Conservation (phyloP, 2,888 invertebrate genomes). For the Labia minor region DNA sequence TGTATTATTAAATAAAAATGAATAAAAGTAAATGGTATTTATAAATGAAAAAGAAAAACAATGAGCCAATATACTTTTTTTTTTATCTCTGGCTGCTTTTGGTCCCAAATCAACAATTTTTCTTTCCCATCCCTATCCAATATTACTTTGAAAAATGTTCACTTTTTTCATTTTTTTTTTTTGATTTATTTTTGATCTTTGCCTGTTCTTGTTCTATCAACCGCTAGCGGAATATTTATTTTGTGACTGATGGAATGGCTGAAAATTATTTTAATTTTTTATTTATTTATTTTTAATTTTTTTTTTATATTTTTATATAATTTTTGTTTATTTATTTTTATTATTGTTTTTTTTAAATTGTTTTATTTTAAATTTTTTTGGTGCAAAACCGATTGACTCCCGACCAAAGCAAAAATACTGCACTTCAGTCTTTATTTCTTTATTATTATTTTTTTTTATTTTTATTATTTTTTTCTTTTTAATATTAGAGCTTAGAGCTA, state of each 20-base stretch:
- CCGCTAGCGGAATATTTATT: not conserved
- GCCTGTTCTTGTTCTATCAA: too few species aligned
- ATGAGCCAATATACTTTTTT: not conserved
- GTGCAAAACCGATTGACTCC: slow-evolving; percentile 4
- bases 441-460: not conserved
- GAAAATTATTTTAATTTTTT: not conserved
- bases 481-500: not conserved
- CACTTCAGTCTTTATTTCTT: slow-evolving; percentile 13
- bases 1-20: not conserved
- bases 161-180: not conserved
- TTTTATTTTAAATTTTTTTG: too few species aligned
- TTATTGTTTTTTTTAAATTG: too few species aligned
- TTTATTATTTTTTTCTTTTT: not conserved
- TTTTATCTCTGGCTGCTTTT: not conserved
- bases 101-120: slow-evolving; percentile 9
- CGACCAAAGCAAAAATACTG: slow-evolving; percentile 4
- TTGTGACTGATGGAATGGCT: slow-evolving; percentile 1
- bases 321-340: not conserved
- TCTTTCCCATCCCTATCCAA: not conserved
- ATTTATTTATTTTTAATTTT: not conserved
- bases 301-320: not conserved
- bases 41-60: not conserved
- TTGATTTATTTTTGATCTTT: not conserved
- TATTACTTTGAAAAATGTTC: not conserved
- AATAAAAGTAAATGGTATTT: not conserved